Conservation (phyloP, 2,113 vertebrate species). For the Paradoxurus hermaphroditus region DNA sequence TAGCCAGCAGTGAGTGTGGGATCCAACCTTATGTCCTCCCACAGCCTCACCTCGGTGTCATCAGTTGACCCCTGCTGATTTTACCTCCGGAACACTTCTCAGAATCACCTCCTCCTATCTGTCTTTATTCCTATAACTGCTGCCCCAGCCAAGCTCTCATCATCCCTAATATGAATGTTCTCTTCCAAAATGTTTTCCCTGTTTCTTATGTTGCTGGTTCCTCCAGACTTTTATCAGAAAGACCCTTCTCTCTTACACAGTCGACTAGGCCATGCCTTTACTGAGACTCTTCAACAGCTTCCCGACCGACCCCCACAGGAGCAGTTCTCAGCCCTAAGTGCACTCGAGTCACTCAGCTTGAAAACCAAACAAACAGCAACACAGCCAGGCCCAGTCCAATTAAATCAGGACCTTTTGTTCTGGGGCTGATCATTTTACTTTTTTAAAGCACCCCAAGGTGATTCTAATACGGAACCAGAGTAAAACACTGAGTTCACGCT, state of each 20-base stretch:
- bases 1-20: background rate
- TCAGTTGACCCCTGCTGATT: background rate
- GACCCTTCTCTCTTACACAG: background rate
- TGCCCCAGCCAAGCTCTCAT: background rate
- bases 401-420: background rate
- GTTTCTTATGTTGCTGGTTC: background rate
- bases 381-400: fast-evolving
- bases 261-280: background rate
- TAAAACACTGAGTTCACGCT: fast-evolving
- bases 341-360: background rate
- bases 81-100: background rate
- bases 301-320: background rate
- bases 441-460: background rate
- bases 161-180: background rate
- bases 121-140: background rate
- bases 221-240: background rate
- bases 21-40: background rate
- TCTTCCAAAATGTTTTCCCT: background rate
- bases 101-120: background rate
- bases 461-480: background rate
- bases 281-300: background rate
- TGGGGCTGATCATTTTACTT: background rate
- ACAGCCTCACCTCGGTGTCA: background rate
- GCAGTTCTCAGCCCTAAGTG: background rate
- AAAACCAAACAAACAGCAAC: background rate